Evolutionary conservation across 37 sponge, comb jelly and placozoan genomes (phyloP), one percentile per base, ranked within the genome.

Genomic region (Beroe forskalii): DNA sequence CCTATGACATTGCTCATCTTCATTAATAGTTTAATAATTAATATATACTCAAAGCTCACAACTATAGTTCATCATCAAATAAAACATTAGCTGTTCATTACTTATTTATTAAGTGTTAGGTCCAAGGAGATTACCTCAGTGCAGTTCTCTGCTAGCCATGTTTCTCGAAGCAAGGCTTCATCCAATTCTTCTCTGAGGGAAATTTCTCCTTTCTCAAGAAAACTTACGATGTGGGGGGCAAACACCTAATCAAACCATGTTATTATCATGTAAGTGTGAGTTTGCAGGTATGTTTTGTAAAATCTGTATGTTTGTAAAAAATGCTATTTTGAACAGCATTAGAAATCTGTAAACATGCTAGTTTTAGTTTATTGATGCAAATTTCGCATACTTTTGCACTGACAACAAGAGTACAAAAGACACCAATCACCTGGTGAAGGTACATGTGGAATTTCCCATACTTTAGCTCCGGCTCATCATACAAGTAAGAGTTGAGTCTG

Each of bases 381-480:
- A 17, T 55, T 55, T 55, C 17, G 17, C 60, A 55, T 20, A 55
- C 60, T 55, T 9, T 55, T 55, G 60, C 60, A 55, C 60, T 55
- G 60, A 55, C 17, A 55, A 20, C 9, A 55, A 20, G n/a, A n/a
- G n/a, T 20, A 55, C 60, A 20, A 55, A 20, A 55, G n/a, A n/a
- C n/a, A n/a, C n/a, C n/a, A n/a, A n/a, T n/a, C 6, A 72, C 75
- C 75, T 72, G 4, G 39, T 72, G 75, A 8, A 72, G 75, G 39
- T 72, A 30, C 75, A 72, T 72, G 75, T 72, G 75, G 37, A 37
- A 72, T 30, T 72, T 72, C 9, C 75, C 75, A 39, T 72, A 72
- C 35, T 39, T 32, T 4, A 72, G 75, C 30, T 72, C 75, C 75
- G 31, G 75, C 39, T 72, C 40, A 20, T 72, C 40, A 39, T 72